Evolutionary conservation across 2,113 vertebrate species (phyloP).

Genomic region (Eulacestoma nigropectus): DNA sequence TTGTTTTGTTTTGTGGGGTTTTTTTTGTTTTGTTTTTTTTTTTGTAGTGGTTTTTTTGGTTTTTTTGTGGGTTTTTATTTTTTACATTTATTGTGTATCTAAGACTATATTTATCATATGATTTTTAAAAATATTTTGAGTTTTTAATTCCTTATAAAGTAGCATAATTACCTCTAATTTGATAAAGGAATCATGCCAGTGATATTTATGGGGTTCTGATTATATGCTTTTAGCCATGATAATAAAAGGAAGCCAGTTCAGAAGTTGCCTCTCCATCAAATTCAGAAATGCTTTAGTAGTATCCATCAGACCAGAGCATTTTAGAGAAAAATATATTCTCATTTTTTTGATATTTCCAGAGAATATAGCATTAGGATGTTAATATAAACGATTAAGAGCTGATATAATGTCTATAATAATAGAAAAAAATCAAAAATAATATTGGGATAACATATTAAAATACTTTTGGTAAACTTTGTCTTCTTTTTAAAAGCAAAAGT

Average conservation of each 20-base stretch:
- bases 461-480: neutral
- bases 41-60: no score
- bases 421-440: neutral
- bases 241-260: neutral
- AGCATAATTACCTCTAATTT: neutral
- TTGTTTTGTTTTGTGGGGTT: neutral
- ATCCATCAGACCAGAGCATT: neutral
- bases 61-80: neutral
- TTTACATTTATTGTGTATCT: neutral
- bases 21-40: neutral
- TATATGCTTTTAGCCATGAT: neutral
- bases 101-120: neutral
- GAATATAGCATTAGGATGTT: neutral
- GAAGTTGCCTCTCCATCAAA: neutral
- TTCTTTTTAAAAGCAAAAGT: neutral
- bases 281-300: neutral
- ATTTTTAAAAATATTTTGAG: neutral
- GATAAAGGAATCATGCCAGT: neutral
- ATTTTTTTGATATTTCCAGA: neutral
- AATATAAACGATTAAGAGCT: neutral
- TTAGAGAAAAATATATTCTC: neutral
- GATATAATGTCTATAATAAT: neutral
- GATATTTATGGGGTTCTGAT: neutral
- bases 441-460: neutral
- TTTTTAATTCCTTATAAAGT: neutral